Evolutionary conservation across 2,797 vertebrate species (phyloP), one percentile per base, ranked within the genome.

Genomic region (Sparidentex hasta): DNA sequence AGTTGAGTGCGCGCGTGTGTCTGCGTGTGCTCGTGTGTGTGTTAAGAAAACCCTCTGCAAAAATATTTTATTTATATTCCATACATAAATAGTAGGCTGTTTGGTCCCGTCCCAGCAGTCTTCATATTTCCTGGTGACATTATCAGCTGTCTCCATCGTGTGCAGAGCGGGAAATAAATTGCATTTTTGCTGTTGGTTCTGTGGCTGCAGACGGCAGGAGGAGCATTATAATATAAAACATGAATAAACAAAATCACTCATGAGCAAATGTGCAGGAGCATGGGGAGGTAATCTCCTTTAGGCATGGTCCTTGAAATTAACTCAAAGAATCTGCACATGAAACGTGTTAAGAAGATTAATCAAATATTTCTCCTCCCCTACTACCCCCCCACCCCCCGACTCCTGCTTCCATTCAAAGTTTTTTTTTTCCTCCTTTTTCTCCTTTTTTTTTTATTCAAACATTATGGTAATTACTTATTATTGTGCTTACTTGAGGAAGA

Each of bases 191-290:
- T 76, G 77, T 86, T 89, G 93, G 93, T 94, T 95, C 88, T 90
- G 88, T 88, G 90, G 93, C 92, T 92, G 91, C 85, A 93, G 92
- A 91, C 87, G 76, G 90, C 91, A 91, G 91, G 91, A 94, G 91
- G 85, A 94, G 93, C 90, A 95, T 92, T 95, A 94, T 94, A 95
- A 95, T 95, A 95, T 95, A 95, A 95, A 95, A 95, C 94, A 95
- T 95, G 95, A 96, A 96, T 95, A 96, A 95, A 96, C 94, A 95
- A 95, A 95, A 95, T 95, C 92, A 94, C 93, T 95, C 94, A 96
- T 95, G 94, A 95, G 94, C 91, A 95, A 94, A 95, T 92, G 95
- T 94, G 95, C 93, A 93, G 91, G 93, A 94, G 94, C 94, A 94
- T 90, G 90, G 92, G 93, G 92, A 93, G 94, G 93, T 95, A 95